Conservation (phyloP, 1,140 invertebrate genomes). For the Trichogramma pretiosum region DNA sequence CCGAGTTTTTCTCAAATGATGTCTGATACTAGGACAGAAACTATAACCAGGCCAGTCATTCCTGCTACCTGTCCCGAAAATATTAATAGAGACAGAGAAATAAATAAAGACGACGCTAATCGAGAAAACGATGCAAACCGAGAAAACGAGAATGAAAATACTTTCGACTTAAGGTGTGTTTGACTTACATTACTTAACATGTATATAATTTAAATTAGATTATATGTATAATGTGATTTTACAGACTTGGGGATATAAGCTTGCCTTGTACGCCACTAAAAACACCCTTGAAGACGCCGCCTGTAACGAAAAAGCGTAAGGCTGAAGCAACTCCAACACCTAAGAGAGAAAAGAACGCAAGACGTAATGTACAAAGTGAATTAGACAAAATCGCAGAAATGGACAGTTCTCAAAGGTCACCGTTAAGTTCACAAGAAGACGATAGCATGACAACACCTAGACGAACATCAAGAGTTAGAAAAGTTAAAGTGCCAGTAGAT, state of each 20-base stretch:
- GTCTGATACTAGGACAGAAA: background rate
- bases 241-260: conserved; percentile 18
- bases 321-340: background rate
- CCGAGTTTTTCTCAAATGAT: background rate
- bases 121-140: background rate
- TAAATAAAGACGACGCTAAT: background rate
- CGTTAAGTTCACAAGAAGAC: background rate
- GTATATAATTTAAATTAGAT: background rate
- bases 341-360: background rate
- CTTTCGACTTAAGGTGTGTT: conserved; percentile 6
- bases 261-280: conserved; percentile 13
- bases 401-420: background rate
- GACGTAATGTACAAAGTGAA: background rate
- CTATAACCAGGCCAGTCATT: background rate
- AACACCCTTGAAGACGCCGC: background rate
- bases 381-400: background rate
- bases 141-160: conserved; percentile 6
- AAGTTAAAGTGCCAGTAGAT: conserved; percentile 1
- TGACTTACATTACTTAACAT: background rate
- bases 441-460: too few relatives aligned
- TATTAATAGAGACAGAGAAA: conserved; percentile 8
- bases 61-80: conserved; percentile 9
- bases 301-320: conserved; percentile 9
- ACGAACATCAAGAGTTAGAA: conserved; percentile 9
- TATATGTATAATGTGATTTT: background rate